Evolutionary conservation across 2,888 invertebrate species (phyloP).

Genomic region (Diplazon laetatorius): DNA sequence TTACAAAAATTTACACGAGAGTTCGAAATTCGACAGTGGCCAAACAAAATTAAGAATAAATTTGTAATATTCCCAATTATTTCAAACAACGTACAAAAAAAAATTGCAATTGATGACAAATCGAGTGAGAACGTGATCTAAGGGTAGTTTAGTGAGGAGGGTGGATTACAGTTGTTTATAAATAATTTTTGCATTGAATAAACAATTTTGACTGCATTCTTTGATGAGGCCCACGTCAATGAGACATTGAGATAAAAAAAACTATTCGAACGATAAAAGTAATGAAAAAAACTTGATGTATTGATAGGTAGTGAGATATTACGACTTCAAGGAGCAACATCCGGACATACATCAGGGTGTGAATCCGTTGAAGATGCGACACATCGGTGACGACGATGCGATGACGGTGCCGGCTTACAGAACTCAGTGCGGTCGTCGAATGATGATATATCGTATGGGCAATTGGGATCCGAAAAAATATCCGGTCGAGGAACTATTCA

Average conservation of each 20-base stretch:
- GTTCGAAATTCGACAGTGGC: no score
- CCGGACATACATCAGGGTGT: constrained; percentile 87
- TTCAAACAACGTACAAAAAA: no score
- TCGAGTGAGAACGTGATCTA: no score
- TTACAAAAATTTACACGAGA: no score
- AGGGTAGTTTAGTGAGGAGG: no score
- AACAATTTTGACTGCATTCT: no score
- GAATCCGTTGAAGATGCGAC: constrained; percentile 86
- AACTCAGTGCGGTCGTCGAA: constrained; percentile 89
- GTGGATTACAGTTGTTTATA: no score
- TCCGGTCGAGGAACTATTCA: constrained; percentile 88
- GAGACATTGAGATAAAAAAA: neutral
- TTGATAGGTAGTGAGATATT: constrained; percentile 88
- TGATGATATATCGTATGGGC: constrained; percentile 89
- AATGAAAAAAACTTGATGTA: constrained; percentile 20
- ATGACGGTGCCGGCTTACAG: constrained; percentile 90
- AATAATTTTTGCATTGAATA: no score
- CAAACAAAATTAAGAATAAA: no score
- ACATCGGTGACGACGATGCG: constrained; percentile 87
- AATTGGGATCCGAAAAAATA: constrained; percentile 89
- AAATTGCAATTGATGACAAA: no score
- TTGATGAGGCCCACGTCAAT: no score
- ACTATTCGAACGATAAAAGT: neutral
- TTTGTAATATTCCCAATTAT: no score
- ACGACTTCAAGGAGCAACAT: constrained; percentile 89